Evolutionary conservation across 2,888 invertebrate species (phyloP).

Genomic region (Diplolepis rosae): DNA sequence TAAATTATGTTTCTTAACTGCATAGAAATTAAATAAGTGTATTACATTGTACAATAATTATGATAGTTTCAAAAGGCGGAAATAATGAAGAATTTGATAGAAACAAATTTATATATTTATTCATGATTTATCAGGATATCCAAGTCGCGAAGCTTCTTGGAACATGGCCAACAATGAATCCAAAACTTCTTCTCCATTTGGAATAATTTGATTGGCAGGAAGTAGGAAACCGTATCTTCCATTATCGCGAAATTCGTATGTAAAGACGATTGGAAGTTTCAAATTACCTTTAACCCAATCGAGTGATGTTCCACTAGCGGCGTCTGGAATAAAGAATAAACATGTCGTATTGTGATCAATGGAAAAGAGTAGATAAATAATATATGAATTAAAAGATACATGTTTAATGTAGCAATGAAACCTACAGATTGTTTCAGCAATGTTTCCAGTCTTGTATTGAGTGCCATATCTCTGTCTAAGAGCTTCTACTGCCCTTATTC

Average conservation of each 20-base stretch:
- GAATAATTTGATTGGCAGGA: constrained; percentile 80
- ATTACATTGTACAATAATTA: too few species aligned
- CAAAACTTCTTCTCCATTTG: constrained; percentile 79
- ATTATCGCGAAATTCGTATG: constrained; percentile 81
- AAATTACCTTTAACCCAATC: constrained; percentile 86
- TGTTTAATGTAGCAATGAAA: constrained; percentile 35
- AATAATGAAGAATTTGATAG: too few species aligned
- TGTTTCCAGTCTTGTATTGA: constrained; percentile 78
- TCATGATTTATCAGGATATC: constrained; percentile 48
- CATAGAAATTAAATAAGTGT: too few species aligned
- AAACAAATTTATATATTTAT: too few species aligned
- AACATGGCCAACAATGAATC: constrained; percentile 76
- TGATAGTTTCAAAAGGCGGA: too few species aligned
- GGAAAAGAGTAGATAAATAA: neutral
- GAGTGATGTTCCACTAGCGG: constrained; percentile 80
- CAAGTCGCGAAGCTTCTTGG: constrained; percentile 57
- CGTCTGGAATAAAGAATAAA: constrained; percentile 73
- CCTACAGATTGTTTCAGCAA: constrained; percentile 77
- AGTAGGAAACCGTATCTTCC: constrained; percentile 81
- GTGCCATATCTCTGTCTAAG: constrained; percentile 78
- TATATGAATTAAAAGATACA: neutral
- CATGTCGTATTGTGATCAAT: neutral
- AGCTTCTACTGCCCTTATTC: constrained; percentile 71
- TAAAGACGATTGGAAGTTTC: constrained; percentile 80
- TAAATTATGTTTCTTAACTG: too few species aligned